These are phyloP conservation scores for Fistularia commersonii DNA, from an alignment of 2,797 vertebrate genomes.

Conservation along the genomic window DNA sequence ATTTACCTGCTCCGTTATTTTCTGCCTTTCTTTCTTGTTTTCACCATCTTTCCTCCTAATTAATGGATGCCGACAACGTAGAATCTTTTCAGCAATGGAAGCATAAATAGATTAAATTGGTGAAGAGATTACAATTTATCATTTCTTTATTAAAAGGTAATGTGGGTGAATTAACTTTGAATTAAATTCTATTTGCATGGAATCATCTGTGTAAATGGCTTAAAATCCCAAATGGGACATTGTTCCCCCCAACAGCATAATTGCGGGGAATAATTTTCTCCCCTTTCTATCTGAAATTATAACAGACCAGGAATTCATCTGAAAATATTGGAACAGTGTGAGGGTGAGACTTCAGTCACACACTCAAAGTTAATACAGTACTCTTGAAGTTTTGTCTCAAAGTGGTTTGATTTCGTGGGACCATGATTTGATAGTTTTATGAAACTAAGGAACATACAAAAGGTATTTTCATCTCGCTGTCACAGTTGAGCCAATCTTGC, in stretches of 20 bases:
- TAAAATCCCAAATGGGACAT: constrained; percentile 75
- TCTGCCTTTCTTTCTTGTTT: constrained; percentile 3
- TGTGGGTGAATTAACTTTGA: constrained; percentile 78
- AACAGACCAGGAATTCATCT: constrained; percentile 48
- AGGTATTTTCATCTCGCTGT: too few species aligned
- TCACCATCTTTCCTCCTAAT: constrained; percentile 34
- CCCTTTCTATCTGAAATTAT: constrained; percentile 52
- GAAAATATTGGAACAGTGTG: constrained; percentile 39
- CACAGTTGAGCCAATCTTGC: too few species aligned
- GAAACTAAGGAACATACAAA: not conserved
- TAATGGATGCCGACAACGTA: constrained; percentile 52
- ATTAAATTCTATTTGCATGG: constrained; percentile 81
- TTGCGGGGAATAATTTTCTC: constrained; percentile 50
- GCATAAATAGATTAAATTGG: constrained; percentile 70
- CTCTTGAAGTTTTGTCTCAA: not conserved
- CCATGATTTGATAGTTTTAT: not conserved
- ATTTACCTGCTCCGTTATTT: constrained; percentile 50
- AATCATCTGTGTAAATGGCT: constrained; percentile 80
- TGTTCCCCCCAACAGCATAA: constrained; percentile 60
- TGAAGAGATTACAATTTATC: constrained; percentile 74
- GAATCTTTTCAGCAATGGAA: constrained; percentile 63
- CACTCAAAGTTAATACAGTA: constrained; percentile 3
- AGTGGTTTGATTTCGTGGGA: not conserved
- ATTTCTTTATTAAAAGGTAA: constrained; percentile 82
- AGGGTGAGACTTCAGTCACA: constrained; percentile 42